Evolutionary conservation across 2,888 invertebrate species (phyloP).

Genomic region (Eristalis pertinax): DNA sequence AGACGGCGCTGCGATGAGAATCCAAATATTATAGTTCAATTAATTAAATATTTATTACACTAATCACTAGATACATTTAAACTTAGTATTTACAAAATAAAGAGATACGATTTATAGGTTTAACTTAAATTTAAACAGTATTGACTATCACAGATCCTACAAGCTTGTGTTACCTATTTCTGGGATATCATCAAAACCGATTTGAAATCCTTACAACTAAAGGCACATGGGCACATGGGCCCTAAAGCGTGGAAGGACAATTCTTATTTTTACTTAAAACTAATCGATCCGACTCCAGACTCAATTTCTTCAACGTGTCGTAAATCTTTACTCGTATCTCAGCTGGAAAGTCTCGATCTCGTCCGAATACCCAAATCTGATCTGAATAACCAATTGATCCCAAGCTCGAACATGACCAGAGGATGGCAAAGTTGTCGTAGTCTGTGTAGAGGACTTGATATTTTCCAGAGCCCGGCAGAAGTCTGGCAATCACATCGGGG

Average conservation of each 20-base stretch:
- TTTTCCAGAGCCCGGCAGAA: conserved; percentile 87
- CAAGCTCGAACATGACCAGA: conserved; percentile 88
- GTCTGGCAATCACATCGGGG: conserved; percentile 85
- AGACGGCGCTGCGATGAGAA: too few species aligned
- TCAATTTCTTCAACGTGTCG: conserved; percentile 83
- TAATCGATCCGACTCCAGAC: conserved; percentile 87
- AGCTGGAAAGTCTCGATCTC: conserved; percentile 86
- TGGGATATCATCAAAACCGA: conserved; percentile 30
- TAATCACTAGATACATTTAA: neutral
- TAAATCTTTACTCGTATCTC: conserved; percentile 86
- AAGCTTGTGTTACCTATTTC: conserved; percentile 20
- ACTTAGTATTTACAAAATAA: conserved; percentile 43
- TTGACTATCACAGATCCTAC: conserved; percentile 69
- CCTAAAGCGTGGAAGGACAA: conserved; percentile 81
- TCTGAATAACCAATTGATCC: conserved; percentile 83
- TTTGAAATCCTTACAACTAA: conserved; percentile 28
- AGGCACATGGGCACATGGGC: neutral
- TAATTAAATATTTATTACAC: conserved; percentile 43
- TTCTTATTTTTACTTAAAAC: conserved; percentile 87
- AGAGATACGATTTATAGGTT: conserved; percentile 5
- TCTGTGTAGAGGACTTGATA: conserved; percentile 89
- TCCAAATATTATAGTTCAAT: neutral
- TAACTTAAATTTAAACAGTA: conserved; percentile 49
- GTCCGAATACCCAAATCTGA: conserved; percentile 88
- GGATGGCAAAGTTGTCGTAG: conserved; percentile 87